Percentiles rank a stretch among this genome's conserved stretches.
Conservation (phyloP, 2,888 invertebrate genomes). For the Carterocephalus palaemon region DNA sequence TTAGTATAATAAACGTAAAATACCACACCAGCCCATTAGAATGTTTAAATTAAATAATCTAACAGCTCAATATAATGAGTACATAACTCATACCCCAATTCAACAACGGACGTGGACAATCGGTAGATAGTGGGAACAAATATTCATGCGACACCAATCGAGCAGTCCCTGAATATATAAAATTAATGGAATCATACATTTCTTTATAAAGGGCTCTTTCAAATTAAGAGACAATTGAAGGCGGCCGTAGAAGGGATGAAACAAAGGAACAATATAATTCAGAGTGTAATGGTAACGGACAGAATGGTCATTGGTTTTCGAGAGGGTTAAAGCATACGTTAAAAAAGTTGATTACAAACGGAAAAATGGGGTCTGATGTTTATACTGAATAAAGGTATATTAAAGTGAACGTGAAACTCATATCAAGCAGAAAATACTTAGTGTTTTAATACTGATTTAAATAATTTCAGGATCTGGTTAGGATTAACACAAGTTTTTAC, state of each 20-base stretch:
- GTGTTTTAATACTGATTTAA: too few species aligned
- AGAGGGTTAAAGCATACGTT: too few species aligned
- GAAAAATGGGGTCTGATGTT: too few species aligned
- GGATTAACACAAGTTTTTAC: too few species aligned
- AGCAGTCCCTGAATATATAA: constrained; percentile 18
- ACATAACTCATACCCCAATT: constrained; percentile 17
- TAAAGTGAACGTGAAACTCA: too few species aligned
- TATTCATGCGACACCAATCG: constrained; percentile 24
- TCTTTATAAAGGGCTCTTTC: neutral
- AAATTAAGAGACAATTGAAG: neutral
- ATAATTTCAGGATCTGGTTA: too few species aligned
- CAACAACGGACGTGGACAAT: constrained; percentile 14
- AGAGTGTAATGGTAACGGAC: neutral
- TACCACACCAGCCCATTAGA: constrained; percentile 28
- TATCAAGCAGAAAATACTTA: too few species aligned
- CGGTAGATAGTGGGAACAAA: constrained; percentile 16
- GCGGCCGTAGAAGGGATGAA: neutral
- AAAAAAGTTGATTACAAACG: too few species aligned
- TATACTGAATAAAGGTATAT: too few species aligned
- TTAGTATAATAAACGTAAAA: constrained; percentile 14
- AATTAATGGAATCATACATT: constrained; percentile 1
- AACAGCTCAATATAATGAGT: constrained; percentile 6
- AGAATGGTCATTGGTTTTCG: neutral
- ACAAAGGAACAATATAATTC: neutral
- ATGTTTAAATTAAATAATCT: constrained; percentile 11